Conservation (phyloP, 2,888 invertebrate genomes). For the Plemyria rubiginata region DNA sequence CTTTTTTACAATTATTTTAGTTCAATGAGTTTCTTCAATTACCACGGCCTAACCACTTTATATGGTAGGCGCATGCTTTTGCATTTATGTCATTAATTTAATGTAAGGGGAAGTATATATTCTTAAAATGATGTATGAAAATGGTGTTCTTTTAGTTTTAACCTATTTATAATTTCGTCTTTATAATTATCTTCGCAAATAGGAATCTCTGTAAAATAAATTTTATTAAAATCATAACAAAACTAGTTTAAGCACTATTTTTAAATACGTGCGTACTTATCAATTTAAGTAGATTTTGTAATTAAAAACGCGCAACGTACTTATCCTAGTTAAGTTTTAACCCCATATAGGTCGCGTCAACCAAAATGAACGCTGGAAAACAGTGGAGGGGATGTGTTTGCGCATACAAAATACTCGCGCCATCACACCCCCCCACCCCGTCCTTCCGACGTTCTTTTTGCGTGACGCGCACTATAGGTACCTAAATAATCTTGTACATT, state of each 20-base stretch:
- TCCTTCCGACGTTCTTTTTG: too few relatives aligned
- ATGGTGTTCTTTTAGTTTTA: neutral
- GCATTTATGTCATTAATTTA: conserved; percentile 7
- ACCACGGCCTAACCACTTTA: conserved; percentile 22
- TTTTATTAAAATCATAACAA: conserved; percentile 18
- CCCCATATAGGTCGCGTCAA: too few relatives aligned
- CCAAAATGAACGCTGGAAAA: too few relatives aligned
- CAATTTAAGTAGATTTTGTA: conserved; percentile 30
- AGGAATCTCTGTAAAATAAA: conserved; percentile 30
- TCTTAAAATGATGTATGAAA: neutral
- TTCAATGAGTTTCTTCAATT: neutral
- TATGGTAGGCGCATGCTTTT: neutral
- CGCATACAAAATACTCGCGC: too few relatives aligned
- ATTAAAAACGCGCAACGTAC: conserved; percentile 35
- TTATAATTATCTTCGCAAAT: conserved; percentile 2
- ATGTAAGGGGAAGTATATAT: neutral
- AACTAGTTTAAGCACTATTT: conserved; percentile 30
- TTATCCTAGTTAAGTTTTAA: conserved; percentile 31
- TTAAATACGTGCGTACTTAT: conserved; percentile 22
- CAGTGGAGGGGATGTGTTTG: too few relatives aligned
- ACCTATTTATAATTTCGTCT: neutral
- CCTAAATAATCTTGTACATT: conserved; percentile 25
- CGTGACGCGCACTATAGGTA: too few relatives aligned
- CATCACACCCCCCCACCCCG: too few relatives aligned
- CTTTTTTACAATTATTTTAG: neutral